Conservation (phyloP, 2,113 vertebrate species). For the Crotalus tigris region DNA sequence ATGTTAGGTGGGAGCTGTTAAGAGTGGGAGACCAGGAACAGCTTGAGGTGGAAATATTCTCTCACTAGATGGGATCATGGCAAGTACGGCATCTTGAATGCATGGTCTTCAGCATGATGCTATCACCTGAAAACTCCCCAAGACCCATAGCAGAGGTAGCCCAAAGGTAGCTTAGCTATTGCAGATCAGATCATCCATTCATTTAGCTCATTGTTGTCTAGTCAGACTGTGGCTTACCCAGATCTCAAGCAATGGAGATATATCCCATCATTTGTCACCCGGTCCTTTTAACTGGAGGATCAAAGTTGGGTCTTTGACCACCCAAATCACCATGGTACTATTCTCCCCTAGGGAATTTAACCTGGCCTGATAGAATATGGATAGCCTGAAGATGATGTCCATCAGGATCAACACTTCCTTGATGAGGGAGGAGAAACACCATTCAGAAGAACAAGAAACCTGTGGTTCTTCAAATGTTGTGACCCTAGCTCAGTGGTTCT, state of each 20-base stretch:
- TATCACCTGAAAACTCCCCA: background rate
- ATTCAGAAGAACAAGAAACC: background rate
- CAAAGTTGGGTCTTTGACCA: background rate
- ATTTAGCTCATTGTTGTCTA: background rate
- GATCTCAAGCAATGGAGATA: background rate
- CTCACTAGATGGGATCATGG: background rate
- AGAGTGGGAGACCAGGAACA: background rate
- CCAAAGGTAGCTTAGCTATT: background rate
- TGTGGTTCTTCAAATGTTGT: background rate
- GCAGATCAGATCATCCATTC: background rate
- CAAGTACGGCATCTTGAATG: background rate
- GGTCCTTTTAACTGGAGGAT: background rate
- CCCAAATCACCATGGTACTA: too few relatives aligned
- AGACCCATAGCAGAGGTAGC: too few relatives aligned
- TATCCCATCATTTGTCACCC: too few relatives aligned
- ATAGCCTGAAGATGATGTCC: background rate
- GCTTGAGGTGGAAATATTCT: background rate
- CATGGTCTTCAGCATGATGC: background rate
- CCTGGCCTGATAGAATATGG: background rate
- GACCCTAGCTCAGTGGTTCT: background rate
- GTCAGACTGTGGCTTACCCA: background rate
- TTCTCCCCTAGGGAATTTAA: background rate
- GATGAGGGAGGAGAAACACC: background rate
- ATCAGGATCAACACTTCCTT: background rate
- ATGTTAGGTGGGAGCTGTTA: background rate